Percentiles rank a stretch among this genome's conserved stretches.
Conservation (phyloP, 2,888 invertebrate species). For the Tetragonisca angustula region DNA sequence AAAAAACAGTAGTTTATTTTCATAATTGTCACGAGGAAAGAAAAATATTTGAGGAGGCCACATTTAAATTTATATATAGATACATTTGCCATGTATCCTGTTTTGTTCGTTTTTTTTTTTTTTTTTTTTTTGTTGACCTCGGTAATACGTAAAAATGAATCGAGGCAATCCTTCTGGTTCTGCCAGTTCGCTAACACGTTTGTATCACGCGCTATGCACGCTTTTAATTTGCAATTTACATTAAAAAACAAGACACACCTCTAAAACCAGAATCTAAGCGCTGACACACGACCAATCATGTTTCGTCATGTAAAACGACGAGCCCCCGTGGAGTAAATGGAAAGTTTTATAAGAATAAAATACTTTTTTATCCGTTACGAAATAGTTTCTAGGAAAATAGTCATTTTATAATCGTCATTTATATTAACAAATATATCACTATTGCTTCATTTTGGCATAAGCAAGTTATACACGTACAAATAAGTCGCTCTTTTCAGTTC, state of each 20-base stretch:
- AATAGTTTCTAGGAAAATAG: background rate
- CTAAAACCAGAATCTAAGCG: conserved; percentile 29
- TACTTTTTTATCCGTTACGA: background rate
- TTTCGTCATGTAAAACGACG: conserved; percentile 31
- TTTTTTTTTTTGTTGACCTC: conserved; percentile 29
- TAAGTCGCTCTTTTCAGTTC: background rate
- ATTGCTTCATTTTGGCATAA: background rate
- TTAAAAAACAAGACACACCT: conserved; percentile 9
- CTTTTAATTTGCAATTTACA: conserved; percentile 19
- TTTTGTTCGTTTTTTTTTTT: conserved; percentile 18
- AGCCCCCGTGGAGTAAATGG: conserved; percentile 37
- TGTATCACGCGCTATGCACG: conserved; percentile 39
- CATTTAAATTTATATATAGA: background rate
- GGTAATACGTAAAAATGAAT: conserved; percentile 33
- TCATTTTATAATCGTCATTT: background rate
- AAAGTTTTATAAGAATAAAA: conserved; percentile 41
- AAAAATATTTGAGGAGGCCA: background rate
- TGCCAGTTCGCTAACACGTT: conserved; percentile 76
- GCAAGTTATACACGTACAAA: background rate
- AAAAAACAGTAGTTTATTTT: background rate
- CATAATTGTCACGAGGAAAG: background rate
- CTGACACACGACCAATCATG: conserved; percentile 31
- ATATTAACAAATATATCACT: background rate
- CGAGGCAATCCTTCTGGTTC: conserved; percentile 73
- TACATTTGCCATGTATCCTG: conserved; percentile 11